These are phyloP conservation scores for Dendrolimus houi DNA, from an alignment of 2,888 invertebrate species.

Conservation along the genomic window DNA sequence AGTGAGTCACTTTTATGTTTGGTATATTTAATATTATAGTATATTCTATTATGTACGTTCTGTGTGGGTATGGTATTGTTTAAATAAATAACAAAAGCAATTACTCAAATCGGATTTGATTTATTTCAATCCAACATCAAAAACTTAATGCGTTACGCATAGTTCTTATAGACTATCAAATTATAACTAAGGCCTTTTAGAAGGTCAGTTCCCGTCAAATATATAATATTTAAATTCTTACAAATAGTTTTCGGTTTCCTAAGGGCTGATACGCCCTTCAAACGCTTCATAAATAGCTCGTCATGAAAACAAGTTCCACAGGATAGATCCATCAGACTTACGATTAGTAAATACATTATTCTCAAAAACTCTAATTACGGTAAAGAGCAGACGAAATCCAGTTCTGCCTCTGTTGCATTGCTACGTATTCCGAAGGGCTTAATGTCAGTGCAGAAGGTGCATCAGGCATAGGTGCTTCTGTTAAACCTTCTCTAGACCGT, in stretches of 20 bases:
- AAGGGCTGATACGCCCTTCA: not conserved
- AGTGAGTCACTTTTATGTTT: too few relatives aligned
- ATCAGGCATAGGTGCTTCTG: constrained; percentile 58
- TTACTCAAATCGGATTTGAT: constrained; percentile 37
- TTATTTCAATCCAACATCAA: constrained; percentile 69
- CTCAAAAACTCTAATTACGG: constrained; percentile 39
- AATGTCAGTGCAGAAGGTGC: constrained; percentile 59
- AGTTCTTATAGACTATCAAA: constrained; percentile 51
- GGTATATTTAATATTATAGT: too few relatives aligned
- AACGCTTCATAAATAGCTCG: not conserved
- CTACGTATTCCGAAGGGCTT: constrained; percentile 57
- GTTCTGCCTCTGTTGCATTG: constrained; percentile 56
- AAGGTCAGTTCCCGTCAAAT: not conserved
- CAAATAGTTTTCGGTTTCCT: not conserved
- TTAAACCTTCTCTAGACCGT: constrained; percentile 70
- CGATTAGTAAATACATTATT: constrained; percentile 13
- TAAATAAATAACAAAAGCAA: constrained; percentile 12
- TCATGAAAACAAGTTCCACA: not conserved
- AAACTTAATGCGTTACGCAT: constrained; percentile 48
- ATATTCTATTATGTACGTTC: too few relatives aligned
- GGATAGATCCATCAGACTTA: not conserved
- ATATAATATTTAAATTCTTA: constrained; percentile 7
- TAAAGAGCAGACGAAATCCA: constrained; percentile 65
- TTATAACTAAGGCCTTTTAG: constrained; percentile 5
- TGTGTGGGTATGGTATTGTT: not conserved